Conservation (phyloP, 2,888 invertebrate species). For the Yponomeuta cagnagella region DNA sequence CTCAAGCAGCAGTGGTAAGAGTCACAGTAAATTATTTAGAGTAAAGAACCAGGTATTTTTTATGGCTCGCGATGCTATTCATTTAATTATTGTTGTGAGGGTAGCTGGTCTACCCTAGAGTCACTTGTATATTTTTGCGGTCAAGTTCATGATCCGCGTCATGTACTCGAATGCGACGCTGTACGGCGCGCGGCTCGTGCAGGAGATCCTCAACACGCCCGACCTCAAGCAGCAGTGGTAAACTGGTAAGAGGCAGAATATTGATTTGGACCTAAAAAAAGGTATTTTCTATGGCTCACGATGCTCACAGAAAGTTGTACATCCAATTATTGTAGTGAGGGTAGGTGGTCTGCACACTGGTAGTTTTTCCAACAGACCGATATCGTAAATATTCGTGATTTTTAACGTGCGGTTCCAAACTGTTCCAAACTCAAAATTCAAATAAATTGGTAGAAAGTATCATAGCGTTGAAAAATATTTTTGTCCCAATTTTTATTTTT, state of each 20-base stretch:
- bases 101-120: too few species aligned
- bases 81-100: background rate
- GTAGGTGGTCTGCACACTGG: too few species aligned
- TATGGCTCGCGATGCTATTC: background rate
- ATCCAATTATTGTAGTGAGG: background rate
- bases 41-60: conserved; percentile 18
- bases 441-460: too few species aligned
- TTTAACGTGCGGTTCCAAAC: too few species aligned
- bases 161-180: conserved; percentile 99
- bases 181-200: conserved; percentile 92
- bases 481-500: too few species aligned
- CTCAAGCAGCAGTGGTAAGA: conserved; percentile 84
- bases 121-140: conserved; percentile 24
- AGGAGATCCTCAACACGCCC: conserved; percentile 85
- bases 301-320: background rate
- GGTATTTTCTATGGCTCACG: conserved; percentile 18
- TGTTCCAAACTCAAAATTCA: too few species aligned
- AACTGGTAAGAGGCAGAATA: conserved; percentile 28
- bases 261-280: too few species aligned
- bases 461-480: too few species aligned
- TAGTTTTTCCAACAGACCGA: too few species aligned
- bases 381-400: too few species aligned
- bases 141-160: conserved; percentile 96
- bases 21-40: conserved; percentile 19
- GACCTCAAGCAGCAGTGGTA: conserved; percentile 85